Evolutionary conservation across 2,797 vertebrate genomes (phyloP).

Genomic region (Lophura swinhoii): DNA sequence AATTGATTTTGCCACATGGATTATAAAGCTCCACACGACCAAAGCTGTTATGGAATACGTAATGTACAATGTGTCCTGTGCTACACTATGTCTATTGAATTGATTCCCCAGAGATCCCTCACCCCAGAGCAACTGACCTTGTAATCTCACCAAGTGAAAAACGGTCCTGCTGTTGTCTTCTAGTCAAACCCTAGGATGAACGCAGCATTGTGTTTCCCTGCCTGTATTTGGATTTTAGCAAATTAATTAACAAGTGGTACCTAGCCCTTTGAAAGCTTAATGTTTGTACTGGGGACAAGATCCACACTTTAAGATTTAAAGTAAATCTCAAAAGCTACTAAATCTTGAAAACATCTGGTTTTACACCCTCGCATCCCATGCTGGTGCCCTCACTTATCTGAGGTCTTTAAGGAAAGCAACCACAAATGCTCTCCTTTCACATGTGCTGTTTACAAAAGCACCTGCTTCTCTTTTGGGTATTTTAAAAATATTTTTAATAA

Average conservation of each 20-base stretch:
- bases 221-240: neutral
- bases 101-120: neutral
- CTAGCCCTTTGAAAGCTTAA: neutral
- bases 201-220: neutral
- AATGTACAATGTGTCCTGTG: fast-evolving
- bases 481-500: neutral
- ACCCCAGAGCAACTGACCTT: neutral
- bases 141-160: neutral
- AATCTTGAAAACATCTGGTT: neutral
- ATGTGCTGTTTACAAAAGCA: neutral
- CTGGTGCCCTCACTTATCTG: neutral
- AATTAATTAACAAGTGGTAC: neutral
- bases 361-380: neutral
- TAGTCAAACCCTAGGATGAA: neutral
- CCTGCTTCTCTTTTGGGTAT: neutral
- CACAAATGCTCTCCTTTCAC: neutral
- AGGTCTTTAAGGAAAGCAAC: neutral
- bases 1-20: neutral
- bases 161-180: neutral
- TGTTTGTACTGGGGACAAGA: neutral
- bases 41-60: neutral
- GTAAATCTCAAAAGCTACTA: neutral
- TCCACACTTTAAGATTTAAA: neutral
- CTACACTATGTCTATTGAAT: neutral
- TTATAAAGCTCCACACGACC: neutral